Conservation (phyloP, 2,113 vertebrate species). For the Malurus cyaneus region DNA sequence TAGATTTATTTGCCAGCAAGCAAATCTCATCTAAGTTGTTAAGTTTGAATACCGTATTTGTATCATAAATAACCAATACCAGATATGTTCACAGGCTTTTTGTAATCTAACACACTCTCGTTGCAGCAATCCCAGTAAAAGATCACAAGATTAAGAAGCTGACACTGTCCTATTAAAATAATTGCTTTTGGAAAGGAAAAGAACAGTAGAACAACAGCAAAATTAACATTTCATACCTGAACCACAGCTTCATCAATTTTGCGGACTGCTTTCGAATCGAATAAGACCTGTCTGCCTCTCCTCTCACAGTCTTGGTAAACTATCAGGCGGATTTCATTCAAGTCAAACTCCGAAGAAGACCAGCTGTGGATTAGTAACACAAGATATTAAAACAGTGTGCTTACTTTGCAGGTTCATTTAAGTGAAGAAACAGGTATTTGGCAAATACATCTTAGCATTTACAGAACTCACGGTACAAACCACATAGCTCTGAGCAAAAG, state of each 20-base stretch:
- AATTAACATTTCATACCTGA: slow-evolving; percentile 72
- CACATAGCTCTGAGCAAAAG: not conserved
- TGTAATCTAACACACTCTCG: not conserved
- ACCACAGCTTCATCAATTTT: slow-evolving; percentile 71
- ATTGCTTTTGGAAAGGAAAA: not conserved
- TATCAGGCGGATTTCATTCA: slow-evolving; percentile 85
- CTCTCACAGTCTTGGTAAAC: slow-evolving; percentile 90
- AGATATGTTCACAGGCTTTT: not conserved
- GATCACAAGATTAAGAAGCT: not conserved
- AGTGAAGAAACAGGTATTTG: not conserved
- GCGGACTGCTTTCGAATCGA: slow-evolving; percentile 86
- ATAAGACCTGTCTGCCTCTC: slow-evolving; percentile 86
- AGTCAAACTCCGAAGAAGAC: slow-evolving; percentile 82
- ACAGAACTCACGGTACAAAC: not conserved
- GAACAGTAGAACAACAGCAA: not conserved
- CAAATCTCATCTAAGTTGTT: not conserved
- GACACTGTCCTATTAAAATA: not conserved
- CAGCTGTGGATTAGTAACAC: slow-evolving; percentile 73
- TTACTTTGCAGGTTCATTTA: not conserved
- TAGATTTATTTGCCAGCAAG: not conserved
- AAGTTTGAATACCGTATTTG: not conserved
- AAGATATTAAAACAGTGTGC: not conserved
- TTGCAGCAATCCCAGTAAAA: not conserved
- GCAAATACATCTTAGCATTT: not conserved
- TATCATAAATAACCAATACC: not conserved